phyloP scores from a whole-genome alignment of 2,888 invertebrate genomes.

The Augiades crinisus region DNA sequence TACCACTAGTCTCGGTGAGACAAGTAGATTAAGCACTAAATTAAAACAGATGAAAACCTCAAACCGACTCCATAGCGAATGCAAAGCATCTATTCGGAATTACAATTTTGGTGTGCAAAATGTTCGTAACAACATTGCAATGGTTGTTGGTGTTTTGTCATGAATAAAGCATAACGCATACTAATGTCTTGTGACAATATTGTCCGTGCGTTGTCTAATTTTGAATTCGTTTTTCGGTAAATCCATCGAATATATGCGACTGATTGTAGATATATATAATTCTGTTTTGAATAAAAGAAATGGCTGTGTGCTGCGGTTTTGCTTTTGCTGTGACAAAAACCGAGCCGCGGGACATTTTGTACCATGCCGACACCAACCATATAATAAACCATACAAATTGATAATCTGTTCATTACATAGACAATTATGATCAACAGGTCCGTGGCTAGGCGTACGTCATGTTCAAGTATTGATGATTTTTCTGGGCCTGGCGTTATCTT shows the following conservation, averaged over 20 bases:
- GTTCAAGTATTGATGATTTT: conserved; percentile 81
- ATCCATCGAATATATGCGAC: too few species aligned
- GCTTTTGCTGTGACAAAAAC: too few species aligned
- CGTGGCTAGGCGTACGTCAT: too few species aligned
- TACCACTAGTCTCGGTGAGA: neutral
- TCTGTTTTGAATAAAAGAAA: too few species aligned
- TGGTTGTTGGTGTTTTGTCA: neutral
- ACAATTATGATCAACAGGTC: too few species aligned
- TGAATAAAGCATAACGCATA: conserved; percentile 42
- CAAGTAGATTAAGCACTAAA: conserved; percentile 4
- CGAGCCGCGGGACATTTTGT: too few species aligned
- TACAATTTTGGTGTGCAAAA: conserved; percentile 50
- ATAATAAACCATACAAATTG: too few species aligned
- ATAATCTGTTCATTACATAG: too few species aligned
- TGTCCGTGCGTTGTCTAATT: neutral
- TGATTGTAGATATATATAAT: too few species aligned
- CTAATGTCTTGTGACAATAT: conserved; percentile 28
- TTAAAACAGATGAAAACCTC: conserved; percentile 15
- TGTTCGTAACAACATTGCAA: conserved; percentile 47
- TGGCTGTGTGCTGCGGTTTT: too few species aligned
- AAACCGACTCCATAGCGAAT: conserved; percentile 34
- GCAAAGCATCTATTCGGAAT: conserved; percentile 51
- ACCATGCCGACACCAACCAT: too few species aligned
- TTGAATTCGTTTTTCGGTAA: too few species aligned
- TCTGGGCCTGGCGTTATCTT: conserved; percentile 77